Evolutionary conservation across 2,888 invertebrate species (phyloP).

Genomic region (Amphipoea oculea): DNA sequence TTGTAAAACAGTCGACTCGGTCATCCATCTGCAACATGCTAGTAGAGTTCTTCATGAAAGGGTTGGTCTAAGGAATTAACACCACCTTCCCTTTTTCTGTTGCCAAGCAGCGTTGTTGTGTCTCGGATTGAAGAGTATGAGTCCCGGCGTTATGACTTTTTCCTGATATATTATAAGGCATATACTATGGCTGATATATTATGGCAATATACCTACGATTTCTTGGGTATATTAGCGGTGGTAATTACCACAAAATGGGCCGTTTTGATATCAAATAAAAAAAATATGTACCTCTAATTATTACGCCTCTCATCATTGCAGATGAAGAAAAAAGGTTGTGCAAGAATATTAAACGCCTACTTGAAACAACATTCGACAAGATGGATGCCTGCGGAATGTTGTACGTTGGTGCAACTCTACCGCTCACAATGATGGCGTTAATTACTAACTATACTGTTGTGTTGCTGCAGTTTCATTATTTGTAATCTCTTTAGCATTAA

Average conservation of each 20-base stretch:
- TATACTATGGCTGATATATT: too few species aligned
- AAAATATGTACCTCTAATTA: neutral
- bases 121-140: too few species aligned
- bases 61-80: neutral
- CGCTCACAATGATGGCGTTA: neutral
- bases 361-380: neutral
- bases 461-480: constrained; percentile 6
- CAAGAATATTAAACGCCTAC: constrained; percentile 22
- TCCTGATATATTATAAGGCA: too few species aligned
- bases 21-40: neutral
- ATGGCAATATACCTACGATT: neutral
- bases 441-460: constrained; percentile 15
- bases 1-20: neutral
- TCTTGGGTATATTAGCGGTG: neutral
- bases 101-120: neutral
- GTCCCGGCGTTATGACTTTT: neutral
- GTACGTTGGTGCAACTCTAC: constrained; percentile 9
- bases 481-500: neutral
- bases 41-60: neutral
- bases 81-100: neutral
- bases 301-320: neutral
- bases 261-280: neutral
- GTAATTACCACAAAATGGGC: neutral
- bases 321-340: constrained; percentile 17
- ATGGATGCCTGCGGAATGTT: constrained; percentile 28